Base-by-base conservation (phyloP, 2,797 vertebrate genomes). In the Varecia variegata region DNA sequence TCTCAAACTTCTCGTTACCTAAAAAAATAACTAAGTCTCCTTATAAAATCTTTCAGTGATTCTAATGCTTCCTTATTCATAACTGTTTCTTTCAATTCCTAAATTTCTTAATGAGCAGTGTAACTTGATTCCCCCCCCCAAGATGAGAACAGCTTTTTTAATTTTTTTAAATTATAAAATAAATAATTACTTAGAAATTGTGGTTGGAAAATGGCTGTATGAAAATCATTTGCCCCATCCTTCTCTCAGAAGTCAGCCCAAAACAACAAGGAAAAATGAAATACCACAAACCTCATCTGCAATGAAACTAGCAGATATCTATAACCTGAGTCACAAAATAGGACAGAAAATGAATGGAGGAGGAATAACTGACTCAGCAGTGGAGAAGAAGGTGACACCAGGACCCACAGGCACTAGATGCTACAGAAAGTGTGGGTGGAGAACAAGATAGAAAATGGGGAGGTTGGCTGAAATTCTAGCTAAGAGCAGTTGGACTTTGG, bases 21-120 rank as follows among this genome's bases (percentile, higher is more conserved):
- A 90, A 32, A 65, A 76, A 95, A 80, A 76, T 27, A 91, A 91
- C 23, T 12, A 92, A 62, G 12, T 90, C 43, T 74, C 32, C 38
- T 50, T 43, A 85, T 23, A 70, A 93, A 76, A 79, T 84, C 9
- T 80, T 91, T n/a, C 30, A 67, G n/a, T 80, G 56, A 80, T 56
- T 88, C 35, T 79, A 92, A 92, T 52, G 58, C 32, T 96, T 95
- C 50, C 71, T 95, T 79, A 84, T 56, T 62, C 45, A 38, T 40
- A 65, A 83, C 18, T 56, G 8, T 54, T 81, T 30, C 43, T 50
- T 94, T 54, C 54, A 54, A 92, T 80, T 83, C 87, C 83, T 90
- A 92, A 80, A 93, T 84, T 88, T 88, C 35, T 54, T 40, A 84
- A 45, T 81, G 40, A 52, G 30, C 47, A 85, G 12, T 68, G 1